Evolutionary conservation across 2,113 vertebrate genomes (phyloP).

Genomic region (Eublepharis macularius): DNA sequence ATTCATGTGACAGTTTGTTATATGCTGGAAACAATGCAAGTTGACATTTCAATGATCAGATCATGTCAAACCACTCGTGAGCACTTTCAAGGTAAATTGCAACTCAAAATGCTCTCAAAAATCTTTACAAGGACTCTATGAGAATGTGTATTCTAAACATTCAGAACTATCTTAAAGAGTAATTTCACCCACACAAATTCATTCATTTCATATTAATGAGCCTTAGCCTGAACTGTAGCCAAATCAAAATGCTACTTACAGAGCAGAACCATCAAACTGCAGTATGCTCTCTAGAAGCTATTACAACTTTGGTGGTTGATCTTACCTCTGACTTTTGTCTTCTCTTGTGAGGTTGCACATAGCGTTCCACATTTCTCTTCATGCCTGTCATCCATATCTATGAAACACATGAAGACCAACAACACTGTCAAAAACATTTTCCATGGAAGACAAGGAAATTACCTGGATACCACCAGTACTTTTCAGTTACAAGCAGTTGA

Average conservation of each 20-base stretch:
- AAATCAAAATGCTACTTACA: not conserved
- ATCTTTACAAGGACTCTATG: too few relatives aligned
- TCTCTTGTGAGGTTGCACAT: constrained; percentile 49
- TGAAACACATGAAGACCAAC: not conserved
- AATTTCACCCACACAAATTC: not conserved
- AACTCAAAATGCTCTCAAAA: not conserved
- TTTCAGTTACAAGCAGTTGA: rapidly evolving
- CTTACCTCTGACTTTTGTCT: constrained; percentile 61
- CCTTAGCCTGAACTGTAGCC: not conserved
- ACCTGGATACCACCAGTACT: not conserved
- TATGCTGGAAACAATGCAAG: not conserved
- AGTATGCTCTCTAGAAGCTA: not conserved
- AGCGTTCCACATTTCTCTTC: constrained; percentile 40
- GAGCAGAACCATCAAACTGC: not conserved
- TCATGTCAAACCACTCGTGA: not conserved
- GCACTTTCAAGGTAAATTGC: not conserved
- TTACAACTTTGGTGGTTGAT: not conserved
- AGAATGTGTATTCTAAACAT: too few relatives aligned
- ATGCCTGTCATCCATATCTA: constrained; percentile 62
- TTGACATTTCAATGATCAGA: not conserved
- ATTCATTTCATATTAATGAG: not conserved
- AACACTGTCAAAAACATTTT: not conserved
- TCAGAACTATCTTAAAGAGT: not conserved
- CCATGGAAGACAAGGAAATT: not conserved
- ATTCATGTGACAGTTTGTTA: not conserved